These are phyloP conservation scores for Vimba vimba DNA, from an alignment of 2,113 vertebrate genomes.

Conservation along the genomic window DNA sequence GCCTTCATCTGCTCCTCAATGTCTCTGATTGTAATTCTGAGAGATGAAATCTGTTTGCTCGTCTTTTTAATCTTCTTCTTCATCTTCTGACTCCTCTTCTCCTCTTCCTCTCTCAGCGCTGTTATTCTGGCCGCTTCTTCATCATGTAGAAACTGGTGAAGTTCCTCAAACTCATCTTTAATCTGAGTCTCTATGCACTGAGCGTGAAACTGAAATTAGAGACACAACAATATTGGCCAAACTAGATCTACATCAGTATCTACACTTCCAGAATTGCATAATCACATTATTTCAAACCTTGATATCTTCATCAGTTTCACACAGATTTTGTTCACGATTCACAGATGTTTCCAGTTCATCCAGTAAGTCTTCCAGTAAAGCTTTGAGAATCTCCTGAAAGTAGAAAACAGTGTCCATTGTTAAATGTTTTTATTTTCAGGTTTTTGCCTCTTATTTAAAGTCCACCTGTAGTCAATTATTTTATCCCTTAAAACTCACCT, in stretches of 20 bases:
- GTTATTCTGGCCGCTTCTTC: constrained; percentile 32
- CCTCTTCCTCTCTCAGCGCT: constrained; percentile 46
- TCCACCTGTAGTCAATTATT: too few relatives aligned
- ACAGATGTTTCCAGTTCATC: too few relatives aligned
- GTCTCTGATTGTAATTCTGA: constrained; percentile 19
- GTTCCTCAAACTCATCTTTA: constrained; percentile 30
- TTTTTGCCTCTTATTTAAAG: too few relatives aligned
- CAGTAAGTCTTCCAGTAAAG: too few relatives aligned
- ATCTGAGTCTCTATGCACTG: constrained; percentile 40
- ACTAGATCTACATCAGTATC: not conserved
- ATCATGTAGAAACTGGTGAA: constrained; percentile 46
- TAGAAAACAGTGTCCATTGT: too few relatives aligned
- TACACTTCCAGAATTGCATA: too few relatives aligned
- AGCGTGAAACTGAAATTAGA: constrained; percentile 39
- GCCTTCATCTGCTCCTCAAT: constrained; percentile 41
- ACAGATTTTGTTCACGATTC: not conserved
- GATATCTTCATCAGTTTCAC: not conserved
- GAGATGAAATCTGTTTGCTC: constrained; percentile 19
- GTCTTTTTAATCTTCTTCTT: not conserved
- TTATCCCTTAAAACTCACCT: too few relatives aligned
- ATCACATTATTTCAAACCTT: not conserved
- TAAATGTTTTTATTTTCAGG: too few relatives aligned
- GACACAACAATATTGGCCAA: not conserved
- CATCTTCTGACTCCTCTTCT: constrained; percentile 15
- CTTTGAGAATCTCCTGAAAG: too few relatives aligned